These are phyloP conservation scores for Xestia xanthographa DNA, from an alignment of 2,888 invertebrate species.

Conservation along the genomic window DNA sequence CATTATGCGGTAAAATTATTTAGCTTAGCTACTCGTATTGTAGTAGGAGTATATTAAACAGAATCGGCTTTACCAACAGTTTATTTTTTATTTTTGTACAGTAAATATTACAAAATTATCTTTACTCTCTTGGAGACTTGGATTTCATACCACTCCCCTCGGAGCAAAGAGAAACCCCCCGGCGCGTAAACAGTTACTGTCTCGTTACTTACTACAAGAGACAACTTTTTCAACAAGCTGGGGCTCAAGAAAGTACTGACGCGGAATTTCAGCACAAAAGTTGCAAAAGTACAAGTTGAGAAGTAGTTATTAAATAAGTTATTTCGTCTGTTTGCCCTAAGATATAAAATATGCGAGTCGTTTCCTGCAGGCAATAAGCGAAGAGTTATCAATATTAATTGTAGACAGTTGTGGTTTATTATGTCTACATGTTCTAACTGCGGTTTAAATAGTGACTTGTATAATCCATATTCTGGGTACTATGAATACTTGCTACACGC, in stretches of 20 bases:
- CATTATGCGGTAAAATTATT: background rate
- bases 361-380: background rate
- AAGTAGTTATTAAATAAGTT: background rate
- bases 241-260: background rate
- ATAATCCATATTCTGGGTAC: too few species aligned
- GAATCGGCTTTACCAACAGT: background rate
- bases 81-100: background rate
- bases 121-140: background rate
- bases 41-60: background rate
- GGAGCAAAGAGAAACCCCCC: background rate
- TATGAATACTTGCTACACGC: background rate
- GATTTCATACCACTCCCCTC: background rate
- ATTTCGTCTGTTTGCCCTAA: background rate
- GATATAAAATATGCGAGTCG: background rate
- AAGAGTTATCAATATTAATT: background rate
- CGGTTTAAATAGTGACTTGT: background rate
- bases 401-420: background rate
- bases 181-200: background rate
- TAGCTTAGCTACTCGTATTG: background rate
- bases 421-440: background rate
- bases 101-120: background rate
- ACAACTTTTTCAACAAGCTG: background rate
- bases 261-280: background rate
- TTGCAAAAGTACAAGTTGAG: background rate
- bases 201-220: background rate